Base-by-base conservation (phyloP, 2,888 invertebrate species). In the Ormyrus nitidulus region DNA sequence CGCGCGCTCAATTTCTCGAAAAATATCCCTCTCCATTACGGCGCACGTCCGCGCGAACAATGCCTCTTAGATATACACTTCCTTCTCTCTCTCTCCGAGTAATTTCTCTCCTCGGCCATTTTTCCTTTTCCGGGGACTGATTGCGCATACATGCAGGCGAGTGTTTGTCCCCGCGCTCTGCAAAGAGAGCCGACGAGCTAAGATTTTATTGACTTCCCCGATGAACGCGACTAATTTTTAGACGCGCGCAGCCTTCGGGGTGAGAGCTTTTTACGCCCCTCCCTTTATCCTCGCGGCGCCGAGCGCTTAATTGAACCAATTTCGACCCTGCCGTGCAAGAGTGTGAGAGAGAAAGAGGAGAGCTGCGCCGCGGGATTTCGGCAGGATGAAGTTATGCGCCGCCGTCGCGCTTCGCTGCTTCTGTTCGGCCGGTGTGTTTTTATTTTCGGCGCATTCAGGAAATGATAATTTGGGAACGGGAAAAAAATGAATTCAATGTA, bases 191-290 rank as follows among this genome's bases (percentile, higher is more conserved):
- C 2, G 34, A 2, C 11, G 53, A 71, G 59, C 11, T 10, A 44
- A 44, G 58, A 64, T 54, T 73, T 64, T 77, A 72, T 71, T 77
- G 77, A 77, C 71, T 77, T 77, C 71, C 51, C 44, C 34, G 77
- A 78, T 78, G 54, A 78, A 59, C 61, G 58, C 1, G 61, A 51
- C 70, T 76, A 34, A 19, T 49, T 66, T 58, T 46, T 44, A 46
- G 34, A 44, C 59, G 10, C 44, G 3, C 11, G 7, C 11, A 34
- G 6, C 46, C 46, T 8, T 6, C 13, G 59, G n/a, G 49, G 66
- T 66, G 51, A 66, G n/a, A 8, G 58, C 13, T 70, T 68, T 68
- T 68, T 54, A 56, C n/a, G 44, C 48, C 70, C 48, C 48, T 49
- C 34, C 34, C 49, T 19, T 68, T 48, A 10, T 2, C 6, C 44